Conservation (phyloP, 2,113 vertebrate genomes). For the Proterorhinus semilunaris region DNA sequence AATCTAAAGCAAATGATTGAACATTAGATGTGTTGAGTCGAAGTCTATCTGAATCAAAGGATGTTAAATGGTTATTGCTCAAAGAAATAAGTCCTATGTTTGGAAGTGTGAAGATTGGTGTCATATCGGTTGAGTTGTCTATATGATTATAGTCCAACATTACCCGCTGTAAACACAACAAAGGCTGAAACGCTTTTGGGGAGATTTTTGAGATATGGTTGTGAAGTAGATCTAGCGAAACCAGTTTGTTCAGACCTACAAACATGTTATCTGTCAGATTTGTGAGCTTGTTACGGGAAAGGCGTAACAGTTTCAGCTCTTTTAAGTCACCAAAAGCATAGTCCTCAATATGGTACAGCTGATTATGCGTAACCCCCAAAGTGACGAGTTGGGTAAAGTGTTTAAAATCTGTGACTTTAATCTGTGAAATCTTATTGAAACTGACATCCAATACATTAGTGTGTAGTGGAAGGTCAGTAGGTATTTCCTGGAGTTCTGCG, state of each 20-base stretch:
- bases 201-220: conserved; percentile 5
- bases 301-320: not conserved
- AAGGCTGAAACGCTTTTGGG: not conserved
- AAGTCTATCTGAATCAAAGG: conserved; percentile 1
- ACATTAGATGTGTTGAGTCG: conserved; percentile 4
- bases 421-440: not conserved
- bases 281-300: not conserved
- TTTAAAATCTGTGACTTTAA: not conserved
- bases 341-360: conserved; percentile 2
- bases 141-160: not conserved
- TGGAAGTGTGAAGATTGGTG: not conserved
- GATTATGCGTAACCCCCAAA: accelerated
- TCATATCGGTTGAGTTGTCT: not conserved
- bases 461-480: conserved; percentile 19
- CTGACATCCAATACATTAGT: not conserved
- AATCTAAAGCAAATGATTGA: not conserved
- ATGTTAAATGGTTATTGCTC: not conserved
- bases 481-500: not conserved
- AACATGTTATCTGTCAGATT: conserved; percentile 16
- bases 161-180: not conserved
- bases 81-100: conserved; percentile 7
- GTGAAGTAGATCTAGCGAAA: accelerated
- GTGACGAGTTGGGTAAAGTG: not conserved
- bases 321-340: conserved; percentile 8
- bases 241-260: conserved; percentile 11